Conservation (phyloP, 1,140 invertebrate species). For the Ericerus pela region DNA sequence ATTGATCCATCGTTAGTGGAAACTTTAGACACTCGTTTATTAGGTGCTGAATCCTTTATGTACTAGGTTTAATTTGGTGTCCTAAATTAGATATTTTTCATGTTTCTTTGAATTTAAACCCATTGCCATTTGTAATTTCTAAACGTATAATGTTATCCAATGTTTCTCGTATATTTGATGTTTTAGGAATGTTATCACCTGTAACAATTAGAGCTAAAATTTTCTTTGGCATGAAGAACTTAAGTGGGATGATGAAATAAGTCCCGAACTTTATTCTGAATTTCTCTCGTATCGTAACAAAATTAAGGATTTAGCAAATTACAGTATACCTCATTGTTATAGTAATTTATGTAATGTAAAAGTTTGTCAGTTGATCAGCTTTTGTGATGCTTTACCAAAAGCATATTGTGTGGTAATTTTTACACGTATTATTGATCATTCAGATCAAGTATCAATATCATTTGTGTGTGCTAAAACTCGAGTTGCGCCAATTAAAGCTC, state of each 20-base stretch:
- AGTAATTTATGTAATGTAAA: not conserved
- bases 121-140: no score
- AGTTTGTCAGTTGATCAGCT: conserved; percentile 23
- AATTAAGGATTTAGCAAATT: conserved; percentile 12
- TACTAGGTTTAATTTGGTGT: no score
- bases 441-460: conserved; percentile 10
- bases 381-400: conserved; percentile 26
- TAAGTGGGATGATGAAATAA: conserved; percentile 28
- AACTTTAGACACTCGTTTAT: no score
- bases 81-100: no score
- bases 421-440: conserved; percentile 23
- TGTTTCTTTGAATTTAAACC: no score
- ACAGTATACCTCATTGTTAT: not conserved
- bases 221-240: no score
- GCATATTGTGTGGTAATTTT: conserved; percentile 23
- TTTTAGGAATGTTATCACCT: no score
- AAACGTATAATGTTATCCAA: no score
- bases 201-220: no score
- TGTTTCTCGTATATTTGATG: no score
- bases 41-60: no score
- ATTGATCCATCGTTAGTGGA: no score
- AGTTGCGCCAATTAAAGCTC: conserved; percentile 32
- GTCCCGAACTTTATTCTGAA: conserved; percentile 21
- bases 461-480: conserved; percentile 16
- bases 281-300: conserved; percentile 19